These are phyloP conservation scores for Mystacides longicornis DNA, from an alignment of 2,888 invertebrate genomes.

Conservation along the genomic window DNA sequence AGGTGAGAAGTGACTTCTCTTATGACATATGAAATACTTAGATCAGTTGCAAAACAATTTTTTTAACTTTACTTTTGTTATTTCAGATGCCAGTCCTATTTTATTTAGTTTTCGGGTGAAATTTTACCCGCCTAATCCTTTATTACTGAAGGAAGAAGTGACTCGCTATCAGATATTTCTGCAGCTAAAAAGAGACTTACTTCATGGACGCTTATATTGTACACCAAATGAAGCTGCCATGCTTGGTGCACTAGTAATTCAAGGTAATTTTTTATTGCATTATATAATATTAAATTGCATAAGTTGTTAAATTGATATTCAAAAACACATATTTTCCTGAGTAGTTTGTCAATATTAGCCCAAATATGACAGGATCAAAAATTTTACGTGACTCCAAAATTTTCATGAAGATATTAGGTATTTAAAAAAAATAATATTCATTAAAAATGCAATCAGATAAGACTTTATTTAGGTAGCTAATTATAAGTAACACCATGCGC, in stretches of 20 bases:
- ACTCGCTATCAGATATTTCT: slow-evolving; percentile 92
- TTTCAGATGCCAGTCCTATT: slow-evolving; percentile 81
- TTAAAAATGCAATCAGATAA: no score
- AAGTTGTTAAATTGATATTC: background rate
- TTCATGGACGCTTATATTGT: slow-evolving; percentile 92
- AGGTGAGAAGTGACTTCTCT: slow-evolving; percentile 51
- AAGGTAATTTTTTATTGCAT: slow-evolving; percentile 55
- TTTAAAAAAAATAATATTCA: no score
- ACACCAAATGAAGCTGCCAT: slow-evolving; percentile 82
- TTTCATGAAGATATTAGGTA: no score
- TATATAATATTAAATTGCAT: background rate
- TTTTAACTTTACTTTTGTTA: slow-evolving; percentile 7
- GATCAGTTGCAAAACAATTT: background rate
- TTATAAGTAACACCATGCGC: no score
- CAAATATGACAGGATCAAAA: background rate
- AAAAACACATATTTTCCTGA: background rate
- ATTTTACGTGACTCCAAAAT: no score
- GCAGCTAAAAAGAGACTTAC: slow-evolving; percentile 87
- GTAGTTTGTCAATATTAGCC: background rate
- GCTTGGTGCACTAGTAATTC: slow-evolving; percentile 85
- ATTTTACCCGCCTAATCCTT: slow-evolving; percentile 94
- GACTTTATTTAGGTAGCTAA: no score
- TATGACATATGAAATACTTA: background rate
- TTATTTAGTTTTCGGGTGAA: slow-evolving; percentile 95
- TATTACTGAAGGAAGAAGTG: slow-evolving; percentile 86